These are phyloP conservation scores for Hemistola chrysoprasaria DNA, from an alignment of 2,888 invertebrate species.

Conservation along the genomic window DNA sequence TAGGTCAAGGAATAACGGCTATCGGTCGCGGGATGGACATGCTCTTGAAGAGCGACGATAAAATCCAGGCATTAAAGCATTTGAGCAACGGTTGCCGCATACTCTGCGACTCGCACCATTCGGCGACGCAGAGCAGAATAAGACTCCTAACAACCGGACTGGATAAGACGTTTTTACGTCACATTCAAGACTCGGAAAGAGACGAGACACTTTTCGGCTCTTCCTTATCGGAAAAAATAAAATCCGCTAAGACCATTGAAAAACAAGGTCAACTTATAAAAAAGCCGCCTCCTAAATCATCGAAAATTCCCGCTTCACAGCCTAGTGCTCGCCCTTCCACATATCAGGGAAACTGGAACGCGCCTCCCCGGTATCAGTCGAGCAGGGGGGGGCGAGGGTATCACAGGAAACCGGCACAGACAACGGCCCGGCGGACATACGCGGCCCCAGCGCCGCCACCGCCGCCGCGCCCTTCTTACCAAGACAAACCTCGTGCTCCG, in stretches of 20 bases:
- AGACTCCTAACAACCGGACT: conserved; percentile 2
- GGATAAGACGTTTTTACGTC: conserved; percentile 14
- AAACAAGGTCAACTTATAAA: conserved; percentile 17
- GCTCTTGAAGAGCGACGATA: conserved; percentile 3
- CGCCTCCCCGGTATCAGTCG: conserved; percentile 12
- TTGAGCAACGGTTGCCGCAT: conserved; percentile 5
- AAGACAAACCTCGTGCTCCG: conserved; percentile 3
- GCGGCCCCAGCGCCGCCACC: neutral
- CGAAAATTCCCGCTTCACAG: too few relatives aligned
- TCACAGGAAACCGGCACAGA: conserved; percentile 1
- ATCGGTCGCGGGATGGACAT: conserved; percentile 6
- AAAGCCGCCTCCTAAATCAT: conserved; percentile 2
- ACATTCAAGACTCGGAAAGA: conserved; percentile 14
- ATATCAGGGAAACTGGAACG: conserved; percentile 16
- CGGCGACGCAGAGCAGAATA: neutral
- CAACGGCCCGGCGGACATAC: neutral
- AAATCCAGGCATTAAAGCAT: conserved; percentile 1
- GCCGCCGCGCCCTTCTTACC: neutral
- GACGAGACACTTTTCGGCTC: conserved; percentile 18
- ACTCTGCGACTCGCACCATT: neutral
- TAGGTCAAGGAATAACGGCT: conserved; percentile 3
- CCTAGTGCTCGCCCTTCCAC: too few relatives aligned
- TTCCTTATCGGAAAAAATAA: conserved; percentile 15
- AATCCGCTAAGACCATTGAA: conserved; percentile 17
- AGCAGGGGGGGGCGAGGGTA: conserved; percentile 13